Evolutionary conservation across 2,113 vertebrate genomes (phyloP).

Genomic region (Corapipo altera): DNA sequence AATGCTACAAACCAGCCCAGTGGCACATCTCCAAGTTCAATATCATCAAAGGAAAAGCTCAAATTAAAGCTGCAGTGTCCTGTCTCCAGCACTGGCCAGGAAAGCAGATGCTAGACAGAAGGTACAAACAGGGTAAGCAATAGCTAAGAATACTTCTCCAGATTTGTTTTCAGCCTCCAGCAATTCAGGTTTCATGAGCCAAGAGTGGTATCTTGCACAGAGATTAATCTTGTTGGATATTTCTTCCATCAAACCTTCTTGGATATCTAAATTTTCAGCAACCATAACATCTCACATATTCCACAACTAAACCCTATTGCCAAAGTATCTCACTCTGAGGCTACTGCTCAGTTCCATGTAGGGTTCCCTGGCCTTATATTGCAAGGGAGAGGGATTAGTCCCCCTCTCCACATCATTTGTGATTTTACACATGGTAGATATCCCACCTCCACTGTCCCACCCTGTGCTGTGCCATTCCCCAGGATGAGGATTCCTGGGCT

Average conservation of each 20-base stretch:
- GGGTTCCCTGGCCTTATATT: neutral
- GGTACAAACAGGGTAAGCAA: neutral
- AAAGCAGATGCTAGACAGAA: neutral
- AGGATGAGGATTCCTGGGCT: neutral
- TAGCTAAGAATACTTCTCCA: neutral
- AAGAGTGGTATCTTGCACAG: neutral
- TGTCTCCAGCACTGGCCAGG: neutral
- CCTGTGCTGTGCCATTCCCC: neutral
- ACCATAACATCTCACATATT: neutral
- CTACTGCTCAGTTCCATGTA: neutral
- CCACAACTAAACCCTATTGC: neutral
- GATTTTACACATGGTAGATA: neutral
- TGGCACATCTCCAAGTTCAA: neutral
- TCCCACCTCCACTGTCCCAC: neutral
- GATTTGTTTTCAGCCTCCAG: neutral
- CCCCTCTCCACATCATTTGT: rapidly evolving
- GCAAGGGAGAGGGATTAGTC: neutral
- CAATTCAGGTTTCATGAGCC: neutral
- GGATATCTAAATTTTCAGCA: neutral
- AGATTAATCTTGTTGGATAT: neutral
- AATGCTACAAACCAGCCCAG: neutral
- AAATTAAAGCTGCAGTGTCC: neutral
- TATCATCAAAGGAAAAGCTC: neutral
- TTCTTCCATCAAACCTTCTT: neutral
- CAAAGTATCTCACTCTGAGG: neutral